Base-by-base conservation (phyloP, 2,797 vertebrate species). In the Streptopelia turtur region DNA sequence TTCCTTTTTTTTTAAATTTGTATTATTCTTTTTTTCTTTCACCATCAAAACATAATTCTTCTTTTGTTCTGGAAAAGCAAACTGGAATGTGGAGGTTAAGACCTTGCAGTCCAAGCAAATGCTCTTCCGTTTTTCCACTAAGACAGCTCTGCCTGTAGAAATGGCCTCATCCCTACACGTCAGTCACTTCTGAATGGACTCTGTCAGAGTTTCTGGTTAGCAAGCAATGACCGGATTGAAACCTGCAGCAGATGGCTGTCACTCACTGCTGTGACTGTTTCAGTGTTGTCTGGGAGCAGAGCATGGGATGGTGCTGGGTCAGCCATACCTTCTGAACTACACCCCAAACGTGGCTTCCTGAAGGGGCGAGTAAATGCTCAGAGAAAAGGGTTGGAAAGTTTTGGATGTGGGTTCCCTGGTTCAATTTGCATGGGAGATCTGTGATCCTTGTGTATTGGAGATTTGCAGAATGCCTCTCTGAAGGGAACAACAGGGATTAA, bases 261-360 rank as follows among this genome's bases (percentile, higher is more conserved):
- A 43, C 16, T 57, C 43, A 10, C 13, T 70, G 14, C 52, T 65
- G 27, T 18, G 10, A 21, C 53, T 55, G 12, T 18, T 81, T 56
- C 87, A 66, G 17, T 27, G 24, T 20, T 61, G 31, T 39, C 24
- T 52, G 15, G 23, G 28, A 82, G 35, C 24, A 71, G 24, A 65
- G 10, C 0, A 0, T 24, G 50, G 31, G 41, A 60, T 0, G 4
- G 10, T 81, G 28, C 31, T 50, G 52, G 23, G 39, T 65, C 24
- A 85, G 27, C 20, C 70, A 37, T n/a, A 16, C 9, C 33, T 41
- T 70, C 33, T 49, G 33, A 6, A 1, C 64, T 80, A 64, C 50
- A 49, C 7, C 37, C 21, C 13, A 37, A 39, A 27, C 10, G 8
- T 91, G 24, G 24, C 9, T 80, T 17, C 28, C 4, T 68, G 13